Conservation (phyloP, 2,888 invertebrate genomes). For the Drosophila atripex region DNA sequence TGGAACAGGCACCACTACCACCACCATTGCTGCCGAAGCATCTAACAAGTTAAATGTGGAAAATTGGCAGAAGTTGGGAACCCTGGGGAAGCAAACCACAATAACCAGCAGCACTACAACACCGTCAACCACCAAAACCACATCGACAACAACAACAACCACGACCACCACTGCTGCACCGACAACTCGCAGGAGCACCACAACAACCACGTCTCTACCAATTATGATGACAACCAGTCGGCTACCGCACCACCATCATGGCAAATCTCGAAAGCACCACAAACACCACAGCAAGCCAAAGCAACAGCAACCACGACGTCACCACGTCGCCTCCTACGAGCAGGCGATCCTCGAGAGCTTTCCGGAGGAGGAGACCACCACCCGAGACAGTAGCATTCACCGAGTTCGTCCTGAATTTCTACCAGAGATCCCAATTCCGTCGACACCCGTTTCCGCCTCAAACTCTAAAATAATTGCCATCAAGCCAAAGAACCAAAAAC, state of each 20-base stretch:
- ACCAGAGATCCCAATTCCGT: constrained; percentile 80
- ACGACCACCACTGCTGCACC: constrained; percentile 26
- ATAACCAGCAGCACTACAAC: constrained; percentile 33
- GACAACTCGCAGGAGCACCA: constrained; percentile 24
- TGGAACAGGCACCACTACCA: constrained; percentile 24
- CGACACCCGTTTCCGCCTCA: constrained; percentile 79
- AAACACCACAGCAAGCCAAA: constrained; percentile 47
- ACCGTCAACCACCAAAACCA: constrained; percentile 32
- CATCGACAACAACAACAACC: constrained; percentile 31
- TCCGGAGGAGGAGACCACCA: constrained; percentile 66
- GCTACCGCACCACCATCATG: constrained; percentile 43
- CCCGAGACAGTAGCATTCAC: constrained; percentile 83
- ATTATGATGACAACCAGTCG: constrained; percentile 16
- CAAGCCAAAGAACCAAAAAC: constrained; percentile 79
- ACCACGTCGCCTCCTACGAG: constrained; percentile 60
- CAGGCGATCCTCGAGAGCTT: constrained; percentile 55
- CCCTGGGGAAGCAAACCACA: constrained; percentile 53
- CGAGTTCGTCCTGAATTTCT: constrained; percentile 82
- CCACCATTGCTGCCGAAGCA: constrained; percentile 4
- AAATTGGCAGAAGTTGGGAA: constrained; percentile 70
- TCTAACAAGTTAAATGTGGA: constrained; percentile 54
- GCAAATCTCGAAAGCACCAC: constrained; percentile 37
- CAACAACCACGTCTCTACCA: constrained; percentile 10
- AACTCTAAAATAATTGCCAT: constrained; percentile 84
- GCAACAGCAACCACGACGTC: constrained; percentile 56